Percentiles rank a stretch among this genome's conserved stretches.
phyloP scores from a whole-genome alignment of 2,113 vertebrate genomes.

The Hippocampus comes region DNA sequence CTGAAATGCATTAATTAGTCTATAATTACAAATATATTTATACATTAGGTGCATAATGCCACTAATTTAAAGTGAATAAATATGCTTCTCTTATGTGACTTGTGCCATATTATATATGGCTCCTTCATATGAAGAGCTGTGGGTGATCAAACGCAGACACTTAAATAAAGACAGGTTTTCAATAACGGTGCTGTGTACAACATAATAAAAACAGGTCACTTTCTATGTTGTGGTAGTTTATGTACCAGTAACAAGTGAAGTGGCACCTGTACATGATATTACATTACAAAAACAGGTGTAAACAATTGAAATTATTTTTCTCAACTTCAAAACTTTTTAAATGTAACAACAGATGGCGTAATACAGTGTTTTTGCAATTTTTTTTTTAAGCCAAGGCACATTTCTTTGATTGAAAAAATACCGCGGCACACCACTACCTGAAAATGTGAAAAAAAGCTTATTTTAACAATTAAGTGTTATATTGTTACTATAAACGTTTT shows the following conservation, averaged over 20 bases:
- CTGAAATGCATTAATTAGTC: slow-evolving; percentile 8
- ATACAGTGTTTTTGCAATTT: too few species aligned
- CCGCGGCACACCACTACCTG: too few species aligned
- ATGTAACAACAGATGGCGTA: too few species aligned
- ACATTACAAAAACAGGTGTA: too few species aligned
- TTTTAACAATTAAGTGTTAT: too few species aligned
- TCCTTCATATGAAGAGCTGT: slow-evolving; percentile 3
- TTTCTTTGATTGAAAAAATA: too few species aligned
- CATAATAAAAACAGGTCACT: background rate
- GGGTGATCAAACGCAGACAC: slow-evolving; percentile 3
- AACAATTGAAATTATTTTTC: background rate
- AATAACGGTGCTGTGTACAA: background rate
- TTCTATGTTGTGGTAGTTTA: background rate
- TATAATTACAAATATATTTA: slow-evolving; percentile 3
- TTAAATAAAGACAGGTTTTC: slow-evolving; percentile 23
- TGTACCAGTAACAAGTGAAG: background rate
- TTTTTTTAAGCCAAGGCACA: too few species aligned
- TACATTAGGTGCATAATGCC: slow-evolving; percentile 9
- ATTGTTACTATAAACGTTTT: too few species aligned
- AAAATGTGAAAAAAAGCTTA: too few species aligned
- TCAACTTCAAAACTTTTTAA: too few species aligned
- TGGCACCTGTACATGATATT: too few species aligned
- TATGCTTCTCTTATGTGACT: slow-evolving; percentile 15
- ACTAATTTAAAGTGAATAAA: background rate
- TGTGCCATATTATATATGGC: slow-evolving; percentile 32